These are phyloP conservation scores for Pygmarrhopalites habei DNA, from an alignment of 1,140 invertebrate species.

Conservation along the genomic window DNA sequence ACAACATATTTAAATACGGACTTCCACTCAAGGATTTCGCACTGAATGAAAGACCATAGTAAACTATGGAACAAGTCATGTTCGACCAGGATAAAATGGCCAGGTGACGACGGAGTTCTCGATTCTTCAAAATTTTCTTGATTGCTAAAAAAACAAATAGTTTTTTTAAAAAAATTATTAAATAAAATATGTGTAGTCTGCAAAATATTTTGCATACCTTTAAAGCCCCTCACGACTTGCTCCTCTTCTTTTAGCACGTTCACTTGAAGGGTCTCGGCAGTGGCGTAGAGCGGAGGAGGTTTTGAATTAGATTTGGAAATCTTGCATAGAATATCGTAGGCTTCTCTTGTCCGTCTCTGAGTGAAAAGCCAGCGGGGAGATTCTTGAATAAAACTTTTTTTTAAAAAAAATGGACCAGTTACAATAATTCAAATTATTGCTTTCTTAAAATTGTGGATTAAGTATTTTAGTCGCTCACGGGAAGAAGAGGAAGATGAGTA, in stretches of 20 bases:
- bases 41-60: conserved; percentile 22
- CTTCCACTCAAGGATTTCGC: conserved; percentile 17
- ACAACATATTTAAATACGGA: conserved; percentile 22
- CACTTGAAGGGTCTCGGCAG: conserved; percentile 19
- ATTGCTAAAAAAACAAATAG: too few relatives aligned
- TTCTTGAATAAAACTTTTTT: conserved; percentile 24
- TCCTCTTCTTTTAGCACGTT: conserved; percentile 11
- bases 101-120: conserved; percentile 3
- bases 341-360: conserved; percentile 18
- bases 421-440: too few relatives aligned
- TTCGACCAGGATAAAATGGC: conserved; percentile 14
- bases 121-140: conserved; percentile 1
- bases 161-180: too few relatives aligned
- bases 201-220: conserved; percentile 17
- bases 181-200: too few relatives aligned
- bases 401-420: too few relatives aligned
- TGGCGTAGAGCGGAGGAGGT: conserved; percentile 3
- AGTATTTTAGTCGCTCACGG: conserved; percentile 24
- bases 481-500: conserved; percentile 22
- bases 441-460: too few relatives aligned
- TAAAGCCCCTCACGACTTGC: neutral
- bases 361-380: conserved; percentile 25
- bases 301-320: conserved; percentile 31
- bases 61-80: conserved; percentile 19
- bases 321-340: conserved; percentile 11